Percentiles rank a stretch among this genome's conserved stretches.
Conservation (phyloP, 2,113 vertebrate species). For the Egretta garzetta region DNA sequence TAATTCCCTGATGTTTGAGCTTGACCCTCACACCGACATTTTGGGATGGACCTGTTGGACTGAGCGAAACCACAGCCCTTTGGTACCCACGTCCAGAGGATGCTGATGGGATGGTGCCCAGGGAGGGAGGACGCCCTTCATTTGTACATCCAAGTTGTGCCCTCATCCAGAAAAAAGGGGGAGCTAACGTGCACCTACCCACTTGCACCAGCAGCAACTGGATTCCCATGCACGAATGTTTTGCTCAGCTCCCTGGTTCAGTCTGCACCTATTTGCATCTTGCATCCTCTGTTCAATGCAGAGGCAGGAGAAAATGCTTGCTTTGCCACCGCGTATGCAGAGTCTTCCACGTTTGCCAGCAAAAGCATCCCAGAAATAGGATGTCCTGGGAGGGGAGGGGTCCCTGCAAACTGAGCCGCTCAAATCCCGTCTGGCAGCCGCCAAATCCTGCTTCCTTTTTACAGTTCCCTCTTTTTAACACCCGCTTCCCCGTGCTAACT, state of each 20-base stretch:
- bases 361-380: not conserved
- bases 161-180: fast-evolving
- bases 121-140: not conserved
- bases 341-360: not conserved
- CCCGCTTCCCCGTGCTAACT: not conserved
- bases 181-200: fast-evolving
- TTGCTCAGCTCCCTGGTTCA: not conserved
- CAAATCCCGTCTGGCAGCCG: not conserved
- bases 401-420: not conserved
- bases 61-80: not conserved
- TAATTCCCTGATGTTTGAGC: not conserved
- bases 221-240: fast-evolving
- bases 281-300: not conserved
- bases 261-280: not conserved
- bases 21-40: fast-evolving
- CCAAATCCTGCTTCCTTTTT: not conserved
- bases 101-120: not conserved
- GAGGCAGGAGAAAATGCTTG: not conserved
- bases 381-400: not conserved
- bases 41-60: not conserved
- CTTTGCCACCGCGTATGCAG: fast-evolving
- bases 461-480: not conserved
- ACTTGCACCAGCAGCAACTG: not conserved
- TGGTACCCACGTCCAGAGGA: not conserved
- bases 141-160: fast-evolving